Conservation (phyloP, 35 echinoderm and acorn worm species). For the Acanthaster planci region DNA sequence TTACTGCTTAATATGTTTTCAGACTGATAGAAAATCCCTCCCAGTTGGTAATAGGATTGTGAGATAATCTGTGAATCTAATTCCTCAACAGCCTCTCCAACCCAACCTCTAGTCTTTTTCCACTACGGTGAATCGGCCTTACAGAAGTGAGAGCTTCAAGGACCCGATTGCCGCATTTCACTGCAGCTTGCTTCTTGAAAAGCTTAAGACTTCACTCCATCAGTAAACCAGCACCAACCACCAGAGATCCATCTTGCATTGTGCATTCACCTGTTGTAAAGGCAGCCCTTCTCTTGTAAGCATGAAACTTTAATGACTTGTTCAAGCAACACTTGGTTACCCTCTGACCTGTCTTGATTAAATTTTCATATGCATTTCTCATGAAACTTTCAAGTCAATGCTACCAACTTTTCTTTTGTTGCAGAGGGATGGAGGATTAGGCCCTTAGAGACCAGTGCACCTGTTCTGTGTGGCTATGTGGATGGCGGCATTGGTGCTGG, state of each 20-base stretch:
- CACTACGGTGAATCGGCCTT: too few relatives aligned
- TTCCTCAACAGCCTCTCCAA: not conserved
- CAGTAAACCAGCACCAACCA: too few relatives aligned
- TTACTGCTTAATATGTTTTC: too few relatives aligned
- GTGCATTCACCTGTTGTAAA: too few relatives aligned
- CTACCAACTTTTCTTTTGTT: not conserved
- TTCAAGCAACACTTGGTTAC: not conserved
- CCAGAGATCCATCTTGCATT: too few relatives aligned
- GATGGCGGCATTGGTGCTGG: not conserved
- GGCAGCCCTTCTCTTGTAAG: not conserved
- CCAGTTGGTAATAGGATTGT: not conserved
- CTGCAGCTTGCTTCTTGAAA: too few relatives aligned
- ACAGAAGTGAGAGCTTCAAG: too few relatives aligned
- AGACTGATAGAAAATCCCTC: too few relatives aligned
- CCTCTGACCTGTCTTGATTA: not conserved
- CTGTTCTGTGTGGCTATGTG: not conserved
- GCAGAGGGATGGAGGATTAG: not conserved
- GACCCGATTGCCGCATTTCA: too few relatives aligned
- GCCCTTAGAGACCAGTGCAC: not conserved
- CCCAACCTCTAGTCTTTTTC: too few relatives aligned
- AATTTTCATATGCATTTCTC: constrained; percentile 25
- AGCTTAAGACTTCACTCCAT: too few relatives aligned
- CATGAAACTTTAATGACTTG: constrained; percentile 15
- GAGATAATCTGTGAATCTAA: not conserved
- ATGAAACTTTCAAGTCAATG: not conserved